phyloP scores from a whole-genome alignment of 2,113 vertebrate genomes.

The Sialia sialis region DNA sequence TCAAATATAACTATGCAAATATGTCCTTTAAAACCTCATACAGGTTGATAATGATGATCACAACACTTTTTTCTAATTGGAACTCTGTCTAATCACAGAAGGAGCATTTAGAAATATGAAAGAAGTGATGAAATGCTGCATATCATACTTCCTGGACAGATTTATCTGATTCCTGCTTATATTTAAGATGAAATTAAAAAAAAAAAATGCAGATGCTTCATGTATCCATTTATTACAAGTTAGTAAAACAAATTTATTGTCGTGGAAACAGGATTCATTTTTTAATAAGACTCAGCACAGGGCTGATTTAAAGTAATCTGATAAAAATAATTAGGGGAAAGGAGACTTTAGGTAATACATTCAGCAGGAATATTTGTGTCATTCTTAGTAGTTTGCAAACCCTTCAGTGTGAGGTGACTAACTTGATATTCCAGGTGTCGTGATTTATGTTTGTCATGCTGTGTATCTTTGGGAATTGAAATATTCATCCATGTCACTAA shows the following conservation, averaged over 20 bases:
- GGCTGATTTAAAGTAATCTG: slow-evolving; percentile 17
- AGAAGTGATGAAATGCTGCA: not conserved
- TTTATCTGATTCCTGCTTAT: not conserved
- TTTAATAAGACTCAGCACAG: not conserved
- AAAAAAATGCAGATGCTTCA: not conserved
- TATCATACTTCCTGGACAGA: not conserved
- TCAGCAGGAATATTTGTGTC: not conserved
- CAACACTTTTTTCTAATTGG: not conserved
- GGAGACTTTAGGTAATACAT: not conserved
- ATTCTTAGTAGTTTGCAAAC: not conserved
- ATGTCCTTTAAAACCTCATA: not conserved
- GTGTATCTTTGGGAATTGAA: not conserved
- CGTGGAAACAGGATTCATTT: not conserved
- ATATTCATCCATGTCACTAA: not conserved
- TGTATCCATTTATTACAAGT: not conserved
- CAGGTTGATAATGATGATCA: not conserved
- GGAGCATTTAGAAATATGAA: not conserved
- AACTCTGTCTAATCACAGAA: not conserved
- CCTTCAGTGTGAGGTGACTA: not conserved
- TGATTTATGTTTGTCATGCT: not conserved
- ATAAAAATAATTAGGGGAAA: slow-evolving; percentile 3
- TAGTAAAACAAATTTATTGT: not conserved
- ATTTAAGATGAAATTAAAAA: not conserved
- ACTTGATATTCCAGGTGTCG: not conserved
- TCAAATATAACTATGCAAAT: not conserved